Base-by-base conservation (phyloP, 2,888 invertebrate genomes). In the Patella depressa region DNA sequence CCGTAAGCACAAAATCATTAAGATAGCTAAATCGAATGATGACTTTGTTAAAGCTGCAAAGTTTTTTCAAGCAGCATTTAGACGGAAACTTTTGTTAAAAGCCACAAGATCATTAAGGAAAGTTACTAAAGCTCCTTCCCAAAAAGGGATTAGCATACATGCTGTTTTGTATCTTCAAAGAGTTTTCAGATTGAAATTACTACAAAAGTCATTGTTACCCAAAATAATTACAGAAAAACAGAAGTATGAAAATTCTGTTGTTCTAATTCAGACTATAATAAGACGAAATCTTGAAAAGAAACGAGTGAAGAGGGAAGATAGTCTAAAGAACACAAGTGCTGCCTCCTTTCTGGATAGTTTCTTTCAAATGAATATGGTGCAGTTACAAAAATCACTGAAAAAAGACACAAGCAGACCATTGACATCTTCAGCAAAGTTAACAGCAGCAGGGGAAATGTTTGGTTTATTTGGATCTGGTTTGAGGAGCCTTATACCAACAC, bases 211-310 rank as follows among this genome's bases (percentile, higher is more conserved):
- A 9, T 45, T 45, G 45, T 45, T 45, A 45, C 45, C 45, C 45
- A 45, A 45, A 45, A 45, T 45, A 7, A 45, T 45, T 45, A 45
- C 45, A 0, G 45, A 45, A 9, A 65, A 65, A 65, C 19, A 11
- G 5, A 19, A n/a, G n/a, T 65, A 19, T 65, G 65, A 65, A 19
- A 19, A 65, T 19, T 65, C 65, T 19, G 65, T 65, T n/a, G 19
- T 65, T 19, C n/a, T 65, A 15, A 65, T 65, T 65, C 65, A 65
- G 17, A 65, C 65, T 19, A 65, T 65, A 65, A 65, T 65, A n/a
- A 65, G 65, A 65, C n/a, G 19, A n/a, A 65, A 65, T 7, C 65
- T 65, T 7, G 65, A 7, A 19, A 14, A 65, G 19, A 65, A 65
- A 19, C 65, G 19, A 65, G 19, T 19, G 19, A 65, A 65, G 65